phyloP scores from a whole-genome alignment of 64 coral and sea anemone species.

The Dendronephthya gigantea region DNA sequence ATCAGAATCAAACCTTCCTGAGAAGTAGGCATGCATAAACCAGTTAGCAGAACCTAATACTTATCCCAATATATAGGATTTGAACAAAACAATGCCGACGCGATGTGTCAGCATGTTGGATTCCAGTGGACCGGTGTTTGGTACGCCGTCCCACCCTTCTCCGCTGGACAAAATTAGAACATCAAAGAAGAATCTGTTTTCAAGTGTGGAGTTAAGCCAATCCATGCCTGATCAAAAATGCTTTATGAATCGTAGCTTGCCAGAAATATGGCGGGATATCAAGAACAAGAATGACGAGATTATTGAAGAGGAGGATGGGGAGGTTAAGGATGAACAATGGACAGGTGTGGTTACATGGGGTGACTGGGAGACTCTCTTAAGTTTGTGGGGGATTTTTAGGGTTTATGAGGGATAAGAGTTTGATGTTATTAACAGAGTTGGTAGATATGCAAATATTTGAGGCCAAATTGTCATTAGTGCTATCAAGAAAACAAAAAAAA shows the following conservation, averaged over 20 bases:
- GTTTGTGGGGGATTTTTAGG: too few species aligned
- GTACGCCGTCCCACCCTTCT: constrained; percentile 69
- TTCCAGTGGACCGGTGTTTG: constrained; percentile 34
- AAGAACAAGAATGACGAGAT: background rate
- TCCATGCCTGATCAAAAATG: constrained; percentile 9
- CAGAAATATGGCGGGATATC: background rate
- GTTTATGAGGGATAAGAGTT: too few species aligned
- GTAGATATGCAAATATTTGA: too few species aligned
- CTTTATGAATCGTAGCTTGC: background rate
- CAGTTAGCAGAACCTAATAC: too few species aligned
- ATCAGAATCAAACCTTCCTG: too few species aligned
- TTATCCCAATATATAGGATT: background rate
- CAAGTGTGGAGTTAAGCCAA: constrained; percentile 41
- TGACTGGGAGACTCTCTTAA: background rate
- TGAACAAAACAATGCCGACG: background rate
- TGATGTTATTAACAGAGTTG: too few species aligned
- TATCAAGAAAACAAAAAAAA: too few species aligned
- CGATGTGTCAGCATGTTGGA: background rate
- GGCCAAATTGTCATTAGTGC: too few species aligned
- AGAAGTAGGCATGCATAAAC: too few species aligned
- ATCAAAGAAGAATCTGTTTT: constrained; percentile 15
- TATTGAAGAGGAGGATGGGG: background rate
- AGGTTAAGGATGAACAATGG: background rate
- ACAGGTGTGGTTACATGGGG: background rate
- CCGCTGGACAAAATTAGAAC: constrained; percentile 69